These are phyloP conservation scores for Maniola jurtina DNA, from an alignment of 1,140 invertebrate genomes.

Conservation along the genomic window DNA sequence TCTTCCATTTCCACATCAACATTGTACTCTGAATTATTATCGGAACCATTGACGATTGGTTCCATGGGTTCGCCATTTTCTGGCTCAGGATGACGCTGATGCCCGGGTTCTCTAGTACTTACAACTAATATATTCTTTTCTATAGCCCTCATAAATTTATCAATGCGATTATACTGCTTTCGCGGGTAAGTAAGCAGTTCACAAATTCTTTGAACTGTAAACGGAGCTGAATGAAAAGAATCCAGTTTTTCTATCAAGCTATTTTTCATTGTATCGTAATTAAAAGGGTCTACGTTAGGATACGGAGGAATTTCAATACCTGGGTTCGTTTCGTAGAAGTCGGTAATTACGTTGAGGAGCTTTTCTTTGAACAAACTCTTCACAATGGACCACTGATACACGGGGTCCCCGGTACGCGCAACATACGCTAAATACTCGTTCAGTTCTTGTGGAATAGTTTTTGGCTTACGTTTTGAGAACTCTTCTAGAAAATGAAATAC, in stretches of 20 bases:
- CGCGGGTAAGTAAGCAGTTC: conserved; percentile 93
- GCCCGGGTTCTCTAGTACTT: conserved; percentile 93
- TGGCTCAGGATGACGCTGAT: conserved; percentile 79
- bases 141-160: conserved; percentile 97
- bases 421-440: conserved; percentile 95
- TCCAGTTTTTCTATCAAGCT: conserved; percentile 91
- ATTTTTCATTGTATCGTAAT: conserved; percentile 93
- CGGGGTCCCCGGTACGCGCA: conserved; percentile 95
- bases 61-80: conserved; percentile 84
- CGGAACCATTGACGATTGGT: conserved; percentile 79
- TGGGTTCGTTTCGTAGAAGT: conserved; percentile 90
- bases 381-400: conserved; percentile 94
- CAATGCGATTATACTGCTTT: conserved; percentile 96
- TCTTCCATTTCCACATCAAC: conserved; percentile 85
- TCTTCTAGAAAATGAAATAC: conserved; percentile 89
- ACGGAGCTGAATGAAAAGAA: conserved; percentile 92
- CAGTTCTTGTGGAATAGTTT: conserved; percentile 91
- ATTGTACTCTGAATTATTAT: conserved; percentile 82
- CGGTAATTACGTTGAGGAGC: conserved; percentile 89
- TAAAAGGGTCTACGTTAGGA: conserved; percentile 94
- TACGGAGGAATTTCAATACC: conserved; percentile 87
- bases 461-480: conserved; percentile 89
- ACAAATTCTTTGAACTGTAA: conserved; percentile 97
- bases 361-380: conserved; percentile 94
- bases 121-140: conserved; percentile 97